Evolutionary conservation across 2,888 invertebrate species (phyloP), one percentile per base, ranked within the genome.

Genomic region (Anodontia alba): DNA sequence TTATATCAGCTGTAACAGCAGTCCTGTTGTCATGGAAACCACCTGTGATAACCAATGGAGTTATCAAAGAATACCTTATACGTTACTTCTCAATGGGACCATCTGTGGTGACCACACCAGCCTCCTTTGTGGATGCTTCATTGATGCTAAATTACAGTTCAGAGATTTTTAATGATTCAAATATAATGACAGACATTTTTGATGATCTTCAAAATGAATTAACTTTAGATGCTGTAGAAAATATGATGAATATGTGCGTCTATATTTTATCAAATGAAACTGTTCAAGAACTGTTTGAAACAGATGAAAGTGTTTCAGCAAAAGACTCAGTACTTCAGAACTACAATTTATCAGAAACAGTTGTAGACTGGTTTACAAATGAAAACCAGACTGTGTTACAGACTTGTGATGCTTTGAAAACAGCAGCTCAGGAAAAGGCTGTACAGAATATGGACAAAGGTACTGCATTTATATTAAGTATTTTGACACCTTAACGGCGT

Each of bases 11-110:
- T 23, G 73, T 79, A 17, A 83, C 82, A 62, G 79, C 81, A 38
- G 67, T 88, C 5, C 75, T 49, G 7, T 73, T 89, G 76, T 81
- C 75, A 76, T 90, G 90, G 90, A 70, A 80, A 70, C 82, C 84
- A 12, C 90, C 90, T 26, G 29, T 26, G 20, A 67, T 78, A 42
- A 76, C 83, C 31, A 88, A 88, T 83, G 90, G 90, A 57, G 23
- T 84, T 73, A 84, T 90, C 36, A 66, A 57, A n/a, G 68, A 78
- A 31, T 90, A 90, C 66, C 31, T 70, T 15, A 69, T 90, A 8
- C 71, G 70, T 57, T 87, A 87, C 62, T 76, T 77, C 68, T 23
- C 76, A 49, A 79, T 85, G 80, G 84, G 84, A 36, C 49, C 78
- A 38, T 69, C 76, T 20, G 71, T 36, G 23, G 71, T 26, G 17